Conservation (phyloP, 2,113 vertebrate species). For the Syrmaticus mikado region DNA sequence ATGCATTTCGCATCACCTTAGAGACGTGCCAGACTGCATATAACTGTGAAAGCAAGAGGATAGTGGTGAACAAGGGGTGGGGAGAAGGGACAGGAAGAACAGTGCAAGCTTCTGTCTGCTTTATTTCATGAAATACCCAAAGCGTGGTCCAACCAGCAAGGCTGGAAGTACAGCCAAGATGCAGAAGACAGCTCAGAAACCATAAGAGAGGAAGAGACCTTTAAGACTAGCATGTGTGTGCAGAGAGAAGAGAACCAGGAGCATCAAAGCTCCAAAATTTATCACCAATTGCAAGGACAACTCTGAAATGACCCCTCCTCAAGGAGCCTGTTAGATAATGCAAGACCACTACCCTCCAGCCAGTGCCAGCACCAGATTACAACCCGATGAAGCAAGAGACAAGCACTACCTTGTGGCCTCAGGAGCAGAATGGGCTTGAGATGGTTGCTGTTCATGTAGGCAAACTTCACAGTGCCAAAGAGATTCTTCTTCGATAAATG, state of each 20-base stretch:
- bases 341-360: neutral
- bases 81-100: neutral
- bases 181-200: neutral
- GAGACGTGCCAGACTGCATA: neutral
- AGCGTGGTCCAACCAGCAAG: neutral
- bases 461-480: conserved; percentile 86
- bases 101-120: neutral
- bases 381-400: neutral
- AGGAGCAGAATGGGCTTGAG: conserved; percentile 89
- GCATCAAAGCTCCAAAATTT: neutral
- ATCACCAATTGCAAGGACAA: neutral
- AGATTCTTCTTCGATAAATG: conserved; percentile 79
- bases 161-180: neutral
- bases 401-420: conserved; percentile 82
- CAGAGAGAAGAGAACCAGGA: neutral
- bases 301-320: neutral
- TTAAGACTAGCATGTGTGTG: neutral
- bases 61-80: accelerated
- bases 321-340: accelerated
- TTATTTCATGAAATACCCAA: neutral
- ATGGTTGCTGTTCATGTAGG: conserved; percentile 90
- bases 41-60: neutral
- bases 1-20: accelerated
- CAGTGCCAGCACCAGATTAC: neutral
- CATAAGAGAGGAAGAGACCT: neutral